phyloP scores from a whole-genome alignment of 2,888 invertebrate genomes.

The Himalopsyche japonica region DNA sequence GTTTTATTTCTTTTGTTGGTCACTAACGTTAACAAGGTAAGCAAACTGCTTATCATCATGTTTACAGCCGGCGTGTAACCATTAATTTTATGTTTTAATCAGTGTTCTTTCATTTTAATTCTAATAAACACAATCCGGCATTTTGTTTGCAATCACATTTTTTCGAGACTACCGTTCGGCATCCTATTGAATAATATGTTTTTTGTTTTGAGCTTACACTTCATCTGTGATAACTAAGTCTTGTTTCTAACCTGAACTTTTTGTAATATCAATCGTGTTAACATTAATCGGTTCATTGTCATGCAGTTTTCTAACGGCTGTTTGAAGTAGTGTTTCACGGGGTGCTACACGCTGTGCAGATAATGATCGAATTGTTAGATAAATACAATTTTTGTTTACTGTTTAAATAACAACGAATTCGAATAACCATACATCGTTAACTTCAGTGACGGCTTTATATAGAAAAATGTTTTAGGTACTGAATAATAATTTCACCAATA shows the following conservation, averaged over 20 bases:
- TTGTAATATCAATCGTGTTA: neutral
- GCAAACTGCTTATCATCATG: neutral
- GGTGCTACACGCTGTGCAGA: no score
- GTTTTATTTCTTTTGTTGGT: neutral
- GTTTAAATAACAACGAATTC: no score
- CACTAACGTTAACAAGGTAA: neutral
- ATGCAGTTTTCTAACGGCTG: neutral
- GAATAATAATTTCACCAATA: no score
- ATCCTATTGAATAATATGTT: neutral
- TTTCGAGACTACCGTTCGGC: neutral
- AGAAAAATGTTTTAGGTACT: no score
- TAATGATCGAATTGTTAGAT: no score
- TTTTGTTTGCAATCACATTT: constrained; percentile 1
- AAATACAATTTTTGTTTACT: no score
- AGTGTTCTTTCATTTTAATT: neutral
- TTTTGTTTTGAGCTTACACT: neutral
- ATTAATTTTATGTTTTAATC: neutral
- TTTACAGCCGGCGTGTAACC: no score
- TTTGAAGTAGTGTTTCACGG: neutral
- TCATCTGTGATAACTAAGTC: neutral
- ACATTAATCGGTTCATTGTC: neutral
- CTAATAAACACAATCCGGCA: neutral
- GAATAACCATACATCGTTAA: no score
- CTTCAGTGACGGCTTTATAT: no score
- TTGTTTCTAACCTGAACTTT: neutral